Evolutionary conservation across 2,797 vertebrate species (phyloP).

Genomic region (Protonibea diacanthus): DNA sequence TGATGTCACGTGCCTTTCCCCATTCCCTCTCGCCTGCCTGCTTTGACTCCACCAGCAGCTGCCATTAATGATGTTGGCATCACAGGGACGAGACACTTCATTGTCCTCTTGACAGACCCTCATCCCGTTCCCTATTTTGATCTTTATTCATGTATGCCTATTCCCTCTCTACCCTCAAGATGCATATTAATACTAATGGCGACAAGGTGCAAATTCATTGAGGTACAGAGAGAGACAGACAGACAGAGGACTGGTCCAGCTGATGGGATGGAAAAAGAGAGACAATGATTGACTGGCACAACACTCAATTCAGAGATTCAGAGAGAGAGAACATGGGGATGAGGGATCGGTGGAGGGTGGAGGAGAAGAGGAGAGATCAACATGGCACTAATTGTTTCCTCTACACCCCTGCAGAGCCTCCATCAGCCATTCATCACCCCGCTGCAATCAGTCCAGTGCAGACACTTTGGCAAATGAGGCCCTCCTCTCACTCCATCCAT

Average conservation of each 20-base stretch:
- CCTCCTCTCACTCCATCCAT: constrained; percentile 63
- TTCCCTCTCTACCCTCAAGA: constrained; percentile 55
- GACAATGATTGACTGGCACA: constrained; percentile 59
- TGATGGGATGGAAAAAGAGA: constrained; percentile 46
- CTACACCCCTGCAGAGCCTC: constrained; percentile 64
- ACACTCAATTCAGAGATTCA: constrained; percentile 32
- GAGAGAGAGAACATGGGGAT: constrained; percentile 42
- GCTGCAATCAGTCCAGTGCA: constrained; percentile 67
- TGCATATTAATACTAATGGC: constrained; percentile 68
- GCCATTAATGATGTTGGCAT: constrained; percentile 59
- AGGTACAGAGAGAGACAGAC: constrained; percentile 8
- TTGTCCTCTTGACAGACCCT: constrained; percentile 57
- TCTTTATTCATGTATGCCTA: constrained; percentile 66
- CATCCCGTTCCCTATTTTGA: constrained; percentile 54
- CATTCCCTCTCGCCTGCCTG: background rate
- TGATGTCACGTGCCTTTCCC: constrained; percentile 8
- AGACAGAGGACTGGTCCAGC: constrained; percentile 32
- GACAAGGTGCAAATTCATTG: constrained; percentile 49
- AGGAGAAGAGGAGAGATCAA: constrained; percentile 75
- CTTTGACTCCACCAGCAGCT: constrained; percentile 23
- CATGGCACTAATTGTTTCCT: constrained; percentile 84
- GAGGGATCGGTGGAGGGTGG: constrained; percentile 65
- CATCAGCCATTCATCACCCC: constrained; percentile 76
- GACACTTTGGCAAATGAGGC: constrained; percentile 79
- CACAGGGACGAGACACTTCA: constrained; percentile 49